phyloP scores from a whole-genome alignment of 2,888 invertebrate species.

The Stenodema calcarata region DNA sequence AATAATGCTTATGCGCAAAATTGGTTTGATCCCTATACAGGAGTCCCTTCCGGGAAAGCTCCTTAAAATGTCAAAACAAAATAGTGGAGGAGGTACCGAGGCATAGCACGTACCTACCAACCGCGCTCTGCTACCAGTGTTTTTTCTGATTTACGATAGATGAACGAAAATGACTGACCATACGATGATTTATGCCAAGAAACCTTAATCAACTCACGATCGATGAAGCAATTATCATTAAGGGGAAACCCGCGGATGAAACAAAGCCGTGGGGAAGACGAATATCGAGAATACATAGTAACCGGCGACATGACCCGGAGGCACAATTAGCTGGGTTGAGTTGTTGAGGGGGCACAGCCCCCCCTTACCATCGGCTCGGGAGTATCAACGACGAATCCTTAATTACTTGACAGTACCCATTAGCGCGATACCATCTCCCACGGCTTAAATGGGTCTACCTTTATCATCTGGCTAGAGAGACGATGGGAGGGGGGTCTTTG shows the following conservation, averaged over 20 bases:
- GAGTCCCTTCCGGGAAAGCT: too few relatives aligned
- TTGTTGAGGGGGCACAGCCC: background rate
- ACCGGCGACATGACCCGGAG: background rate
- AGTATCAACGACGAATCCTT: constrained; percentile 5
- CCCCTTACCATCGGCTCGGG: background rate
- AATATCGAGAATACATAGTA: background rate
- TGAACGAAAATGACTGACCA: too few relatives aligned
- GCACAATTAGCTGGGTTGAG: background rate
- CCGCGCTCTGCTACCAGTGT: too few relatives aligned
- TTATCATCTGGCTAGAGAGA: background rate
- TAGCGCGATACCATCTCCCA: background rate
- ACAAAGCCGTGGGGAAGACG: background rate
- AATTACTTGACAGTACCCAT: constrained; percentile 14
- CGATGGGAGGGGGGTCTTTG: background rate
- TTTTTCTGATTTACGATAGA: too few relatives aligned
- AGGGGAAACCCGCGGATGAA: background rate
- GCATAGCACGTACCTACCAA: too few relatives aligned
- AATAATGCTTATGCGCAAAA: too few relatives aligned
- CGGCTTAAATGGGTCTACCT: background rate
- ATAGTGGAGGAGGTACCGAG: too few relatives aligned
- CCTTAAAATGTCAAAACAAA: too few relatives aligned
- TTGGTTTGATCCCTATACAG: too few relatives aligned
- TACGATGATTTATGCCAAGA: background rate
- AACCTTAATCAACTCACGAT: background rate
- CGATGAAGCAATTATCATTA: background rate